phyloP scores from a whole-genome alignment of 1,140 invertebrate genomes.

The Plectrocnemia conspersa region DNA sequence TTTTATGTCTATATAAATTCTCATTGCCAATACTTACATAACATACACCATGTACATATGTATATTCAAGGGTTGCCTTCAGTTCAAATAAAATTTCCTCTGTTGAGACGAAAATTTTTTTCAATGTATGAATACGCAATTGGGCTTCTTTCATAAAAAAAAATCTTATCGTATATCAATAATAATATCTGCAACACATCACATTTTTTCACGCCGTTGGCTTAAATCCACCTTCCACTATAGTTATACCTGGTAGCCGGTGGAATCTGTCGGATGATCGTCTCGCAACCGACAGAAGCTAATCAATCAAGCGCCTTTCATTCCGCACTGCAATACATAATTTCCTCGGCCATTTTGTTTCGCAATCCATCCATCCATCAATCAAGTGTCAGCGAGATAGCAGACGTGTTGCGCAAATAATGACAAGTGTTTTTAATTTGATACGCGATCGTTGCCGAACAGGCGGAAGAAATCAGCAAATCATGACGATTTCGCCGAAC shows the following conservation, averaged over 20 bases:
- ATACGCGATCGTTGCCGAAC: slow-evolving; percentile 4
- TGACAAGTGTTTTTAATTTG: slow-evolving; percentile 28
- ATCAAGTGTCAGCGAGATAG: slow-evolving; percentile 17
- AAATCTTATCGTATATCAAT: too few relatives aligned
- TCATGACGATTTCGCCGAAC: slow-evolving; percentile 1
- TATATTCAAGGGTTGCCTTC: too few relatives aligned
- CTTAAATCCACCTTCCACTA: too few relatives aligned
- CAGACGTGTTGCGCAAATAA: slow-evolving; percentile 24
- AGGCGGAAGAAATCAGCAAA: not conserved
- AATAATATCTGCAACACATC: too few relatives aligned
- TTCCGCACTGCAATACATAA: slow-evolving; percentile 24
- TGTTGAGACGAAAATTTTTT: too few relatives aligned
- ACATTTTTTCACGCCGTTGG: too few relatives aligned
- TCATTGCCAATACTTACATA: slow-evolving; percentile 12
- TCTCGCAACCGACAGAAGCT: slow-evolving; percentile 7
- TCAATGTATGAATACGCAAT: too few relatives aligned
- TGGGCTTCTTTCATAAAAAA: too few relatives aligned
- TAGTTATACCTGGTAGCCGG: too few relatives aligned
- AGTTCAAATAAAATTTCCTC: too few relatives aligned
- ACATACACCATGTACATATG: too few relatives aligned
- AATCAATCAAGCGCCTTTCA: slow-evolving; percentile 30
- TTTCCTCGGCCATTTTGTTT: slow-evolving; percentile 26
- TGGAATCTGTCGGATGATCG: not conserved
- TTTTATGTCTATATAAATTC: slow-evolving; percentile 35
- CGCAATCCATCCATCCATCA: slow-evolving; percentile 25